Base-by-base conservation (phyloP, 2,888 invertebrate species). In the Temnothorax rugatulus region DNA sequence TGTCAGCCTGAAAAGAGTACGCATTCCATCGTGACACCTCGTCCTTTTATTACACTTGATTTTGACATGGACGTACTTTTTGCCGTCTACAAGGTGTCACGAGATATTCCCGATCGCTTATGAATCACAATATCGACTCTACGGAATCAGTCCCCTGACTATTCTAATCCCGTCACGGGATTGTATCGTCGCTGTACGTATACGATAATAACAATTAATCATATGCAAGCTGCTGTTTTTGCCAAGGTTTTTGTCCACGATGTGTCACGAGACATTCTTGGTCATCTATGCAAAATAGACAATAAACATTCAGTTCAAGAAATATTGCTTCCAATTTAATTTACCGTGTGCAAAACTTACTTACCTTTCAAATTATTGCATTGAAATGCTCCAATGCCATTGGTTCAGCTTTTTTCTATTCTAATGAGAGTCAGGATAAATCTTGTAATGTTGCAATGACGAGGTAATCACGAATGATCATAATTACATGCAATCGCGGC, bases 41-140 rank as follows among this genome's bases (percentile, higher is more conserved):
- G 15, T 15, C 54, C 29, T 81, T 81, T 74, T 18, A 59, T 73
- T 34, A 47, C 21, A 59, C 79, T 79, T 34, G 71, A 69, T 41
- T 69, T 69, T 69, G 71, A 69, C 52, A n/a, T 15, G 44, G n/a
- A 54, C 13, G 54, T 71, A 9, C 41, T 54, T 69, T 71, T 71
- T 68, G 29, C 44, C 8, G 38, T 76, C 38, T 41, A 13, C 71
- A n/a, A 77, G 69, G n/a, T 69, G 29, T 69, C 71, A 54, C 77
- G 52, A 77, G 13, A 29, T 71, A 11, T 52, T 54, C 5, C 71
- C 4, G 38, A 69, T 41, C 38, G 38, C 0, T n/a, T 52, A 41
- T 77, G 52, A 77, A 77, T 77, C 41, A 69, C n/a, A 77, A 77
- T 54, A 69, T 76, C 50, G 50, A 76, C 34, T 68, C 3, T 15